Conservation (phyloP, 1,140 invertebrate genomes). For the Panulirus ornatus region DNA sequence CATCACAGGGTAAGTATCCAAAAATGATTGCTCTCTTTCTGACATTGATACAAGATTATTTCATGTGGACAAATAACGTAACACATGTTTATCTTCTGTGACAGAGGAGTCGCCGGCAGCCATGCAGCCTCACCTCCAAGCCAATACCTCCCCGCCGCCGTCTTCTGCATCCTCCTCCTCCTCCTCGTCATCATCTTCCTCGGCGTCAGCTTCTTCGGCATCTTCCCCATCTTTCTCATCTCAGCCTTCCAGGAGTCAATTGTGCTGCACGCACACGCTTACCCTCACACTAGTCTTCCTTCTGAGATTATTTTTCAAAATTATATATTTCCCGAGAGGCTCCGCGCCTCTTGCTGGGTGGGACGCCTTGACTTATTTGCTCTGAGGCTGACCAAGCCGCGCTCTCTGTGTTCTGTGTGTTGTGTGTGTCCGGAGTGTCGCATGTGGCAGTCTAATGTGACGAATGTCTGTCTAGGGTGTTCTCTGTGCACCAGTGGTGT, state of each 20-base stretch:
- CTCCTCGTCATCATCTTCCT: not conserved
- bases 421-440: not conserved
- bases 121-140: slow-evolving; percentile 32
- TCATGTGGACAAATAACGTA: too few relatives aligned
- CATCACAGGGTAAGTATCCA: too few relatives aligned
- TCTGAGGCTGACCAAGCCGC: not conserved
- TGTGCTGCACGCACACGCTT: not conserved
- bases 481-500: too few relatives aligned
- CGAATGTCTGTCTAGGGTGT: not conserved
- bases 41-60: too few relatives aligned
- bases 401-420: not conserved
- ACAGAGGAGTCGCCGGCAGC: slow-evolving; percentile 29
- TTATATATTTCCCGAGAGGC: not conserved
- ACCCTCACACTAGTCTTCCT: not conserved
- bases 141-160: not conserved
- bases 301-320: not conserved
- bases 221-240: not conserved
- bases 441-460: not conserved
- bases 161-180: not conserved
- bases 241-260: not conserved
- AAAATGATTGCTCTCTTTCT: too few relatives aligned
- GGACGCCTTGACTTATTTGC: not conserved
- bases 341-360: not conserved
- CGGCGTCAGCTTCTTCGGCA: not conserved
- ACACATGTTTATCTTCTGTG: not conserved